phyloP scores from a whole-genome alignment of 1,140 invertebrate genomes.

The Procambarus virginalis region DNA sequence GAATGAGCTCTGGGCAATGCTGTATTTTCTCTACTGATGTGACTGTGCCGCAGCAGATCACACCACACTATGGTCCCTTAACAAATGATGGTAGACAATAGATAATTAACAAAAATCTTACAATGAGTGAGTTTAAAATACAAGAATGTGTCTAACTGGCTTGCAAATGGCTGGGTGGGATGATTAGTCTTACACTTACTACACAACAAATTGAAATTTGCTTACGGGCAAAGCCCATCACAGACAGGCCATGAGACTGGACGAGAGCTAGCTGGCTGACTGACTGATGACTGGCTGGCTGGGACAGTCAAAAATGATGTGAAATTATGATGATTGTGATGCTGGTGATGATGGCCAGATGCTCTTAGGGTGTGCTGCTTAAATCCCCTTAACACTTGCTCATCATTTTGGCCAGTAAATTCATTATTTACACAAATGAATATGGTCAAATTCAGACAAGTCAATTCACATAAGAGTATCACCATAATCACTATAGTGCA shows the following conservation, averaged over 20 bases:
- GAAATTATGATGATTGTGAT: slow-evolving; percentile 54
- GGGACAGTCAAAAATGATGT: slow-evolving; percentile 52
- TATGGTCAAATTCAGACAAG: slow-evolving; percentile 17
- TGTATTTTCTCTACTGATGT: slow-evolving; percentile 28
- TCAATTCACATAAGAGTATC: not conserved
- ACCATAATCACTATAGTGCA: slow-evolving; percentile 24
- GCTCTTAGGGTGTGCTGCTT: slow-evolving; percentile 57
- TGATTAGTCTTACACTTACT: slow-evolving; percentile 59
- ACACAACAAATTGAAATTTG: slow-evolving; percentile 56
- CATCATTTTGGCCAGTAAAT: slow-evolving; percentile 9
- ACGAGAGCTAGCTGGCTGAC: slow-evolving; percentile 63
- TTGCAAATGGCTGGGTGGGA: slow-evolving; percentile 61
- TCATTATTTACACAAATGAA: slow-evolving; percentile 21
- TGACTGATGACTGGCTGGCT: slow-evolving; percentile 41
- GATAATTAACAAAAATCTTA: slow-evolving; percentile 1
- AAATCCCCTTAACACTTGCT: slow-evolving; percentile 7
- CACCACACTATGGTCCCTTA: slow-evolving; percentile 62
- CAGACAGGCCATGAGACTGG: slow-evolving; percentile 63
- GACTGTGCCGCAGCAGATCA: slow-evolving; percentile 32
- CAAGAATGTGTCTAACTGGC: slow-evolving; percentile 60
- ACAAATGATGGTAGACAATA: slow-evolving; percentile 50
- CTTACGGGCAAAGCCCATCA: slow-evolving; percentile 57
- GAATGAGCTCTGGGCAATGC: slow-evolving; percentile 43
- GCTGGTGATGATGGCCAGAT: slow-evolving; percentile 54
- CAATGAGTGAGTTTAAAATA: slow-evolving; percentile 43